Base-by-base conservation (phyloP, 2,797 vertebrate genomes). In the Danio aesculapii region DNA sequence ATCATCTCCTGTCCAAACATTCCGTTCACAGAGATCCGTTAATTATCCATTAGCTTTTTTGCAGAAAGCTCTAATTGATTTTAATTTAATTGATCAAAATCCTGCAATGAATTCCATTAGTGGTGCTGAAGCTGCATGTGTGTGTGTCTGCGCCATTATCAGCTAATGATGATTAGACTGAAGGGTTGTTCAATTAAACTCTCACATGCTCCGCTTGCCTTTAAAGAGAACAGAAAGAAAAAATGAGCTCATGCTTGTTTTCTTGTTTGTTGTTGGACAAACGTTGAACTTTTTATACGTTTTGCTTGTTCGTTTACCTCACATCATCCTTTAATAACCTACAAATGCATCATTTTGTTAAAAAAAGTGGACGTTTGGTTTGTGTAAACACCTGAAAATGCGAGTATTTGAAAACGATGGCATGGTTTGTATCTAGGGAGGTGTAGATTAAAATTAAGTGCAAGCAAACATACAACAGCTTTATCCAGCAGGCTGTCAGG, bases 71-170 rank as follows among this genome's bases (percentile, higher is more conserved):
- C 90, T 94, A 91, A 93, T 92, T 91, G 71, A 70, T 67, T 83
- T 83, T 86, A 71, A 90, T 88, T 86, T 87, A 92, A 92, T 89
- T 93, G 88, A 92, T 92, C 81, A 89, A 82, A 88, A 87, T 82
- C 83, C 68, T 87, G 67, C 78, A 84, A 82, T 87, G 81, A 89
- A 92, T 84, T 88, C 88, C 89, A 92, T 93, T 93, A 92, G 89
- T 87, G 84, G 84, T 88, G 87, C 79, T 88, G 84, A 88, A 84
- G 77, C 82, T 30, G 30, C 3, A 3, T 30, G 30, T 30, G 30
- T 50, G 81, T 76, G 84, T 61, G 83, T 79, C 84, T 79, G 86
- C 81, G 85, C 83, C 85, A 88, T 91, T 88, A 92, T 88, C 87
- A 83, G 83, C 88, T 86, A 87, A 87, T 88, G 88, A 86, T 87